Base-by-base conservation (phyloP, 2,113 vertebrate species). In the Zingel zingel region DNA sequence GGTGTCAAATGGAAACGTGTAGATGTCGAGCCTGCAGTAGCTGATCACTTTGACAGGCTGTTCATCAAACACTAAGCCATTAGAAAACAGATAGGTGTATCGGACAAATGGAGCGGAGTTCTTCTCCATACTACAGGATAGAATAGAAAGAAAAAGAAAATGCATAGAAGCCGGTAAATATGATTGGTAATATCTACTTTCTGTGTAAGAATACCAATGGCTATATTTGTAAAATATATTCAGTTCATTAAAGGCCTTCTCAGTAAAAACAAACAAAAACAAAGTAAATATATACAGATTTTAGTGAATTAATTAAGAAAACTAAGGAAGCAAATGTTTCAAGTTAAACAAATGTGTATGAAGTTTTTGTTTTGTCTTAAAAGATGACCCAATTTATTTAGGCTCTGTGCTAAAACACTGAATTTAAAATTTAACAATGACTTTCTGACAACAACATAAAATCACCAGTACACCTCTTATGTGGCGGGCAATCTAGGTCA, bases 1-100 rank as follows among this genome's bases (percentile, higher is more conserved):
- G 74, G 54, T 48, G 72, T 93, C 92, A 47, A 93, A 93, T 14
- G 92, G 92, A 77, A 93, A 93, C 14, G 33, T 67, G 65, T 86
- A 91, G 70, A 92, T 89, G 39, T 91, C 58, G 2, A 93, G 86
- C 1, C 19, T 82, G 69, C 92, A 93, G 81, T 89, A 87, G 73
- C 89, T 93, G 57, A 93, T 9, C 7, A 89, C 92, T 86, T 15
- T 86, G 58, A 91, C 2, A 3, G 92, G 90, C 30, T 43, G 13
- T 2, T 13, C 3, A 50, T 93, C 90, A 0, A 5, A 0, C 1
- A 92, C 66, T 0, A 0, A 0, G 19, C 91, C 91, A 15, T 84
- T 1, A 57, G 0, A 61, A 19, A 0, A 36, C 25, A 91, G 39
- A 63, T 90, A 87, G 63, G 4, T 25, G 39, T 89, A 89, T 2